phyloP scores from a whole-genome alignment of 1,140 invertebrate species.

The Nautilus pompilius region DNA sequence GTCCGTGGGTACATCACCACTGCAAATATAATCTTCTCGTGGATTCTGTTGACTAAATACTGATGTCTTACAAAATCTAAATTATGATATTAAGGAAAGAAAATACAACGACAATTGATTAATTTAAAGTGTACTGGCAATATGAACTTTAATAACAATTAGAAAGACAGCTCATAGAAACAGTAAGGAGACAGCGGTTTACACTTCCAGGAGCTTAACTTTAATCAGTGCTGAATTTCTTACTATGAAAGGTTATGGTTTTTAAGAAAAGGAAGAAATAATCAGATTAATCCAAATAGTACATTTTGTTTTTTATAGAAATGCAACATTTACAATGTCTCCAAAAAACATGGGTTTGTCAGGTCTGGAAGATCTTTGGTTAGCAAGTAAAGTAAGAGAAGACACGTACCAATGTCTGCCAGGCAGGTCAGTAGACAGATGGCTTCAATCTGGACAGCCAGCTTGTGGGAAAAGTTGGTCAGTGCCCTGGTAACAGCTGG shows the following conservation, averaged over 20 bases:
- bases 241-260: too few relatives aligned
- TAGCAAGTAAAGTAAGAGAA: too few relatives aligned
- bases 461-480: slow-evolving; percentile 13
- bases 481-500: slow-evolving; percentile 13
- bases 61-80: slow-evolving; percentile 32
- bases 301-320: too few relatives aligned
- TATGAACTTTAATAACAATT: too few relatives aligned
- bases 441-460: slow-evolving; percentile 26
- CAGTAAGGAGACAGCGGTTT: too few relatives aligned
- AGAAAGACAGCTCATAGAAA: too few relatives aligned
- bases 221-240: too few relatives aligned
- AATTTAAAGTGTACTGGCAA: background rate
- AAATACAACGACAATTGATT: background rate
- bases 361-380: background rate
- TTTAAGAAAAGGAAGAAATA: too few relatives aligned
- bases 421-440: slow-evolving; percentile 37
- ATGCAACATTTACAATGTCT: too few relatives aligned
- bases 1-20: slow-evolving; percentile 23
- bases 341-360: background rate
- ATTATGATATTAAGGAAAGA: too few relatives aligned
- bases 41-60: slow-evolving; percentile 31
- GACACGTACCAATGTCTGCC: slow-evolving; percentile 29
- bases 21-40: slow-evolving; percentile 21
- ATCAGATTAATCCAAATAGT: too few relatives aligned
- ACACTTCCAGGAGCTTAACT: too few relatives aligned